Evolutionary conservation across 2,113 vertebrate genomes (phyloP), one percentile per base, ranked within the genome.

Genomic region (Lutjanus erythropterus): DNA sequence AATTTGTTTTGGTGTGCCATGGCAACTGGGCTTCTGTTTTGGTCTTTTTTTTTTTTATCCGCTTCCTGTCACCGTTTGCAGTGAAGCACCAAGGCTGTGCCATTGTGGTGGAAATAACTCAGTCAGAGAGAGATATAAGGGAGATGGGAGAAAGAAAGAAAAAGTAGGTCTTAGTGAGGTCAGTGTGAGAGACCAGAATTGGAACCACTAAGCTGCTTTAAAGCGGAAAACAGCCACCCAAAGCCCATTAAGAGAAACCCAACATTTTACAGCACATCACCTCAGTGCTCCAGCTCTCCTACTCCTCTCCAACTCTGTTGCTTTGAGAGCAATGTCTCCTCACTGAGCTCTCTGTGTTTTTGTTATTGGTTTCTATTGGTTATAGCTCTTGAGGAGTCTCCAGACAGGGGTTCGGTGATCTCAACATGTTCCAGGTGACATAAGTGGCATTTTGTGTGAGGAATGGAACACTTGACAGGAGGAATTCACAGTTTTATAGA

Each of bases 1-100:
- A 55, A 56, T 94, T 92, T 95, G 93, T 94, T 95, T 92, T 93
- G 89, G 35, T 79, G 85, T 65, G 19, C 85, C 91, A 93, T 93
- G 85, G 93, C 66, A 91, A 95, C 94, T 5, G 42, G 76, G 71
- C 75, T 88, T 92, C 88, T 88, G 80, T 92, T 89, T 91, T 84
- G 74, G 75, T 65, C 33, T 86, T 88, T 83, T 84, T 81, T 74
- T 84, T 46, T 47, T 37, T 9, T 44, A 49, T 84, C 29, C 67
- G 11, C 58, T 87, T 81, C 78, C 80, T 86, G 75, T 80, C 78
- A 65, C 37, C 31, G 18, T 23, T 35, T 33, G 46, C 50, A 44
- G 65, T 14, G 46, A 55, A 75, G 46, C 77, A 70, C 42, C 67
- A 70, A 49, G 44, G 52, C 35, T 71, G 8, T 52, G 53, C 39